Conservation (phyloP, 2,113 vertebrate species). For the Phyllostomus hastatus region DNA sequence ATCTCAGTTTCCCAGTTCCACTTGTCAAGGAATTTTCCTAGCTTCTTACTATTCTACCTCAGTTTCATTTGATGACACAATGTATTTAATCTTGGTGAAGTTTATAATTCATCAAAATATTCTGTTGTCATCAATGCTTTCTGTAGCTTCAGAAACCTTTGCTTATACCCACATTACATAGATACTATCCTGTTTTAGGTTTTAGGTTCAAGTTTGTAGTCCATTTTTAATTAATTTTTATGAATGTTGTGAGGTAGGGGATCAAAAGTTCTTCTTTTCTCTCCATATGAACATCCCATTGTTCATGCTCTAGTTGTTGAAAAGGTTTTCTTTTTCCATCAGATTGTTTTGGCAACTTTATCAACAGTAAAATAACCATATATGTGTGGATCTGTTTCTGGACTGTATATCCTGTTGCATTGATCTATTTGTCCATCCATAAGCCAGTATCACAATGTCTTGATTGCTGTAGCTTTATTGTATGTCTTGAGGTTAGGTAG, state of each 20-base stretch:
- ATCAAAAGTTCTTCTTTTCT: not conserved
- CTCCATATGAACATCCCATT: not conserved
- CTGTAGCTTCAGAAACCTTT: constrained; percentile 12
- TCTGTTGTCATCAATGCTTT: not conserved
- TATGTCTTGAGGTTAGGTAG: not conserved
- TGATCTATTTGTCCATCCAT: not conserved
- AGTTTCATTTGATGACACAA: not conserved
- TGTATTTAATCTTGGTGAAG: constrained; percentile 10
- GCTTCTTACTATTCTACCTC: no score
- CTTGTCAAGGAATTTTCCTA: no score
- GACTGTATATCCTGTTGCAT: not conserved
- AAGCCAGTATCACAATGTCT: not conserved
- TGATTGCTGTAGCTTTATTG: not conserved
- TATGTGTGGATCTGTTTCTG: not conserved
- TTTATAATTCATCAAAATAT: constrained; percentile 22
- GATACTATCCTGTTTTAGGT: not conserved
- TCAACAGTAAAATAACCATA: not conserved
- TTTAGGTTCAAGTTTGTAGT: not conserved
- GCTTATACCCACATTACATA: not conserved
- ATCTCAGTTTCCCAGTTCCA: no score
- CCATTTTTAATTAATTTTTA: constrained; percentile 24
- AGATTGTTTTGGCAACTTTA: not conserved
- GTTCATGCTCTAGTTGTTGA: not conserved
- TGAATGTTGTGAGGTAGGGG: not conserved
- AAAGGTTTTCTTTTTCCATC: not conserved